Evolutionary conservation across 2,888 invertebrate species (phyloP), one percentile per base, ranked within the genome.

Genomic region (Watsonalla cultraria): DNA sequence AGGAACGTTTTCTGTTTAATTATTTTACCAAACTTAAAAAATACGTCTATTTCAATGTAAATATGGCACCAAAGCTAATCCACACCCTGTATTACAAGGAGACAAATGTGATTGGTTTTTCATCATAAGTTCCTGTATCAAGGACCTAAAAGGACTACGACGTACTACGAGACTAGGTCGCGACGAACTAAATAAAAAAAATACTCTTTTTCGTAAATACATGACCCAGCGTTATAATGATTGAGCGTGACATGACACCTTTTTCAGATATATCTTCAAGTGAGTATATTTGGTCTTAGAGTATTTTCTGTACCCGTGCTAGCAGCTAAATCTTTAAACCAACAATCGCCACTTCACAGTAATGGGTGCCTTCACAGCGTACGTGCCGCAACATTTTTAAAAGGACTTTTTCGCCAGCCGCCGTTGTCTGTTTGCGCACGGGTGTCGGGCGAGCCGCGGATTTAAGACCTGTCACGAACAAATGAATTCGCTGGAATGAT

Each of bases 361-460:
- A 91, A 91, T 91, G 91, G 91, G 84, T 82, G 84, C 81, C 83
- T 84, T 82, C 73, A 76, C 76, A 72, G 76, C 81, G 90, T 86
- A 90, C 90, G 90, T 90, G 90, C 89, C 90, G 82, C 82, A 85
- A 86, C 90, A 90, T 90, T 90, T 90, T 90, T 90, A 86, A 90
- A 86, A 82, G 87, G 90, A 90, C 90, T 90, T 90, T 90, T 90
- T 90, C 90, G 89, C 89, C 79, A 80, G 77, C 79, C 72, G 77
- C 70, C 78, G 76, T 72, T 74, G 64, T 67, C 72, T 89, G 88
- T 89, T 89, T 89, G 85, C 76, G 63, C 59, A 80, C 61, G 69
- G 72, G 66, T 72, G 76, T 58, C 62, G 63, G 64, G 54, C 59
- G 54, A 60, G 56, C 64, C 66, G 61, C 63, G 78, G 80, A 82